These are phyloP conservation scores for Parnassius apollo DNA, from an alignment of 2,888 invertebrate genomes.

Conservation along the genomic window DNA sequence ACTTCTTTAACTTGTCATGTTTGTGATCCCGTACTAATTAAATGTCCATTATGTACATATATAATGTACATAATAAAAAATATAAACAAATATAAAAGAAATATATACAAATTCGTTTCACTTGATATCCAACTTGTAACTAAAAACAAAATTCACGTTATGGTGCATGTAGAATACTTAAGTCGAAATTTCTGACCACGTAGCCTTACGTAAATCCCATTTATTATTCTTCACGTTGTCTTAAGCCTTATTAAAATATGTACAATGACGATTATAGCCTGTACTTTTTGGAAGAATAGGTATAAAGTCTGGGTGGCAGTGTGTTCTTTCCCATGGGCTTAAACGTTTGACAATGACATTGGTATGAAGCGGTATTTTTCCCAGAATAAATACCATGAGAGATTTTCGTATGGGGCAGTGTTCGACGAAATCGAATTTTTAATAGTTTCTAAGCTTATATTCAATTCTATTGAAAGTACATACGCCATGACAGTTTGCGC, in stretches of 20 bases:
- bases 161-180: conserved; percentile 24
- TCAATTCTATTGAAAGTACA: too few species aligned
- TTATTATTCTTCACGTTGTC: conserved; percentile 8
- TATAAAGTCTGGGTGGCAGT: conserved; percentile 7
- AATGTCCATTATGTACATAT: too few species aligned
- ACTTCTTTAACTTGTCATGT: too few species aligned
- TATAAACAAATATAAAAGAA: too few species aligned
- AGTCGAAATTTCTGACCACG: conserved; percentile 13
- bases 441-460: not conserved
- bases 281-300: conserved; percentile 7
- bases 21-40: too few species aligned
- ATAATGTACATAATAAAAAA: too few species aligned
- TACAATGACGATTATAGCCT: conserved; percentile 6
- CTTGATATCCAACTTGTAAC: not conserved
- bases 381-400: conserved; percentile 19
- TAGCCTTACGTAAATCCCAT: conserved; percentile 16
- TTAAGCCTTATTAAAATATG: conserved; percentile 8
- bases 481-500: too few species aligned
- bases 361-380: conserved; percentile 13
- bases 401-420: conserved; percentile 6
- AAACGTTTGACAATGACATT: conserved; percentile 19
- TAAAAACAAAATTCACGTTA: not conserved
- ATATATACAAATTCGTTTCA: not conserved
- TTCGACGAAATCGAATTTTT: conserved; percentile 13
- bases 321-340: conserved; percentile 24